Evolutionary conservation across 2,888 invertebrate species (phyloP), one percentile per base, ranked within the genome.

Genomic region (Catocala fraxini): DNA sequence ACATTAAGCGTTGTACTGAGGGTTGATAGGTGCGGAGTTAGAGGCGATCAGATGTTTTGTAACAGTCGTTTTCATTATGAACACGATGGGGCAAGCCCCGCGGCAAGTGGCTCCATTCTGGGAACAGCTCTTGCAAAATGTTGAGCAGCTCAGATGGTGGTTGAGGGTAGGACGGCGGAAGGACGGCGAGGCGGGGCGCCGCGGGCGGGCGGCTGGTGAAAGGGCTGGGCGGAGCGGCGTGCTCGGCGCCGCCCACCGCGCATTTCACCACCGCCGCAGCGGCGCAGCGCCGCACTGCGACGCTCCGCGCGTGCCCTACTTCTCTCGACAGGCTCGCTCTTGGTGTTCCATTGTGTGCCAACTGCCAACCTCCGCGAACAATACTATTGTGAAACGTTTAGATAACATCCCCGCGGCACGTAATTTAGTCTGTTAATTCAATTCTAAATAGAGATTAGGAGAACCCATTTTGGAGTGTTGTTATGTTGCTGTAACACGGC

Each of bases 161-260:
- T 86, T 88, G 87, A 87, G 86, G 85, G 88, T 86, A 83, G 83
- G 83, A 88, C 82, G 82, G 82, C 76, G 80, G 81, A 79, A 69
- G 75, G 77, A 61, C 70, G 79, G 82, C 75, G 86, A 85, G 88
- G 86, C 83, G 87, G 84, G 85, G 87, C 86, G 86, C 84, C 80
- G 85, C 85, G 86, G 91, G 91, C 91, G 92, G 91, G 87, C 90
- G 89, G 85, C 87, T 54, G 89, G 91, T 92, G 91, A 92, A 91
- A 91, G 92, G 91, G 90, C 91, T 90, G 91, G 92, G 91, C 91
- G 92, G 90, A 80, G 90, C 92, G 86, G 89, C 92, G 90, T 91
- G 91, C 85, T 69, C 89, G 88, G 89, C 84, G 85, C 92, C 91
- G 89, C 93, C 92, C 89, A 91, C 88, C 84, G 76, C 75, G 66